Evolutionary conservation across 1,140 invertebrate genomes (phyloP).

Genomic region (Holotrichia oblita): DNA sequence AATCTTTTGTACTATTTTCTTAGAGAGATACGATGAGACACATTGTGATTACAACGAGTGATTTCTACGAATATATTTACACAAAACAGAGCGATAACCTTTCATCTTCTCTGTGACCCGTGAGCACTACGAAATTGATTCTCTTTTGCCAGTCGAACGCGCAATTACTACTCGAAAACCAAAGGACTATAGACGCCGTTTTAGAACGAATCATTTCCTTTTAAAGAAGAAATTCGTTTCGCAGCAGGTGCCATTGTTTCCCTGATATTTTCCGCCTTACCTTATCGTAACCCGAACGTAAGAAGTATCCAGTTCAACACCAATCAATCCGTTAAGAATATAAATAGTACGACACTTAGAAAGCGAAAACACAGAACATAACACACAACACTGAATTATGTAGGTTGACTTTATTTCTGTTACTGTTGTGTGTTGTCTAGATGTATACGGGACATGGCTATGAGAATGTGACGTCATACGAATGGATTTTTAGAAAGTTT

Average conservation of each 20-base stretch:
- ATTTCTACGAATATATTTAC: not conserved
- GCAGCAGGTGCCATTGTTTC: constrained; percentile 1
- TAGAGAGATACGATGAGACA: not conserved
- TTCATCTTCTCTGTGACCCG: not conserved
- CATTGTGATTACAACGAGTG: constrained; percentile 13
- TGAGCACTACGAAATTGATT: constrained; percentile 9
- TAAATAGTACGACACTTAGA: not conserved
- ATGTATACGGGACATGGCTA: not conserved
- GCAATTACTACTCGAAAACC: constrained; percentile 18
- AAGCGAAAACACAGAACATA: not conserved
- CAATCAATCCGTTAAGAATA: not conserved
- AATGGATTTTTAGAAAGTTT: constrained; percentile 28
- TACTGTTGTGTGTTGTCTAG: not conserved
- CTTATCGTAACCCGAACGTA: not conserved
- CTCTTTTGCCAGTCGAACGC: not conserved
- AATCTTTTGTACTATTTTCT: too few species aligned
- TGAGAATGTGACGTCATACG: constrained; percentile 25
- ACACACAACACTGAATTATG: constrained; percentile 3
- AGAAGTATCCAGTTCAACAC: not conserved
- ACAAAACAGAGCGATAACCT: not conserved
- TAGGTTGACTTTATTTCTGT: constrained; percentile 24
- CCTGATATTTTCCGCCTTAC: not conserved
- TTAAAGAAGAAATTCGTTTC: constrained; percentile 18
- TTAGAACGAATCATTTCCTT: not conserved
- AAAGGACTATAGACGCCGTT: not conserved